Conservation (phyloP, 64 coral and sea anemone species). For the Stylophora pistillata region DNA sequence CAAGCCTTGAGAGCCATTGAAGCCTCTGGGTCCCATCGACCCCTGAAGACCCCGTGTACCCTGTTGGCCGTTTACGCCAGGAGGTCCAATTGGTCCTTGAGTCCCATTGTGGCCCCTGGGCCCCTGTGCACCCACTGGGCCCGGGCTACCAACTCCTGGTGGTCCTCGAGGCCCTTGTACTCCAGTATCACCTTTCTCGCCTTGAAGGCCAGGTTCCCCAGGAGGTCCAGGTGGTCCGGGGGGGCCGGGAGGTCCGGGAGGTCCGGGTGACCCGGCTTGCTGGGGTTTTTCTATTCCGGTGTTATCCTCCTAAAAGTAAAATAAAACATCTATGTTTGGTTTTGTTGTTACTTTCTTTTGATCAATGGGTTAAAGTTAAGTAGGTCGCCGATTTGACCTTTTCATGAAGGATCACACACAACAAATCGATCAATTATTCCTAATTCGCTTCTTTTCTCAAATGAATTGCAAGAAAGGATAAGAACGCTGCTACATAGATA, state of each 20-base stretch:
- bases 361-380: no score
- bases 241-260: background rate
- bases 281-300: background rate
- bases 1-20: slow-evolving; percentile 10
- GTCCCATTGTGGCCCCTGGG: slow-evolving; percentile 20
- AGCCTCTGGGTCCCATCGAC: background rate
- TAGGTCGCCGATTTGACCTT: no score
- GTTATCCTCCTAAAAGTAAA: background rate
- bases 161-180: background rate
- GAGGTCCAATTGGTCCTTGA: slow-evolving; percentile 19
- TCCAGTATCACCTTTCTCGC: background rate
- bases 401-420: no score
- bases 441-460: no score
- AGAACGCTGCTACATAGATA: no score
- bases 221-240: background rate
- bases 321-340: background rate
- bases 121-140: background rate
- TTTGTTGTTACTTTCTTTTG: no score
- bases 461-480: no score
- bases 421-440: no score
- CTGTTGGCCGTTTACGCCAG: background rate
- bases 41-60: slow-evolving; percentile 6
- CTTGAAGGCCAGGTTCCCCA: background rate
- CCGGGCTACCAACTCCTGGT: background rate
- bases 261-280: background rate